Conservation (phyloP, 2,797 vertebrate species). For the Anabas testudineus region DNA sequence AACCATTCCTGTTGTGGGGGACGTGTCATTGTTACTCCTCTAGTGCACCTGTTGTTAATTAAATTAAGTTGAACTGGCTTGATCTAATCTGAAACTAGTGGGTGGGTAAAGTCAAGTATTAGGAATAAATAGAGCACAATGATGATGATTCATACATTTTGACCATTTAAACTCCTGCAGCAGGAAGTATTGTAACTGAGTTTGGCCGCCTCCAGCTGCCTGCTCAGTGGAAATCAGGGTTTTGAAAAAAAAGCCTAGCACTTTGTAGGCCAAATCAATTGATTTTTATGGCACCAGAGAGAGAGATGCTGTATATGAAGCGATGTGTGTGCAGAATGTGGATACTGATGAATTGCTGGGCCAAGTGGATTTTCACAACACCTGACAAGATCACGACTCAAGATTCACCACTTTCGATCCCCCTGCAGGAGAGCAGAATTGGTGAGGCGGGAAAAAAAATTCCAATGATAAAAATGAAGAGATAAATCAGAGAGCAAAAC, state of each 20-base stretch:
- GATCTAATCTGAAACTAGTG: no score
- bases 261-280: constrained; percentile 74
- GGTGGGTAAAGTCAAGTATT: no score
- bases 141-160: no score
- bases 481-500: constrained; percentile 80
- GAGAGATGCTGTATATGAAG: constrained; percentile 78
- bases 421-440: constrained; percentile 65
- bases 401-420: constrained; percentile 74
- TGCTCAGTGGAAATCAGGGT: constrained; percentile 52
- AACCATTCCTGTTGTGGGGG: no score
- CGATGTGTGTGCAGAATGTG: constrained; percentile 67
- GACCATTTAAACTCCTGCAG: constrained; percentile 23
- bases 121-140: no score
- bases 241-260: constrained; percentile 27
- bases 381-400: constrained; percentile 74
- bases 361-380: constrained; percentile 75
- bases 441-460: constrained; percentile 42
- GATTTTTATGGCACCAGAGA: constrained; percentile 74
- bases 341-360: constrained; percentile 72
- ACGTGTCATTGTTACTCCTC: no score
- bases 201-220: constrained; percentile 14
- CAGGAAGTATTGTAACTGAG: constrained; percentile 30
- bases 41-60: no score
- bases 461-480: constrained; percentile 73
- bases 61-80: no score